phyloP scores from a whole-genome alignment of 2,113 vertebrate genomes.

The Amblyopsis rosae region DNA sequence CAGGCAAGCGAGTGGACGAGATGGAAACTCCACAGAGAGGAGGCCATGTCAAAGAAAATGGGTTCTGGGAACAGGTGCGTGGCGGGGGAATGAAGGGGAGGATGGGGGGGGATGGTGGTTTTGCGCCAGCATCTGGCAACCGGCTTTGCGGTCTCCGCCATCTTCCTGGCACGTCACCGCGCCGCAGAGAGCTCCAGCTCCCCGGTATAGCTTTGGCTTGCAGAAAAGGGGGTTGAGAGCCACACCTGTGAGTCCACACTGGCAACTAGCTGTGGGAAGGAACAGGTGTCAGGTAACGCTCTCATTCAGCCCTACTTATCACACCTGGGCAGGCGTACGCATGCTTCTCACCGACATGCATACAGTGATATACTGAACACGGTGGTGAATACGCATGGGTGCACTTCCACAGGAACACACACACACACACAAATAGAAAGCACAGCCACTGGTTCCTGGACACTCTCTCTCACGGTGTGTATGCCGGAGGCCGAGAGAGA shows the following conservation, averaged over 20 bases:
- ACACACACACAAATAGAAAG: constrained; percentile 12
- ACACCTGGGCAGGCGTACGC: constrained; percentile 22
- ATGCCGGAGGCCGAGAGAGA: constrained; percentile 46
- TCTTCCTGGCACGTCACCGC: neutral
- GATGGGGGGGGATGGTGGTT: neutral
- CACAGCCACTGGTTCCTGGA: constrained; percentile 9
- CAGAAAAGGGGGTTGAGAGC: constrained; percentile 3
- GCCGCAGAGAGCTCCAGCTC: constrained; percentile 8
- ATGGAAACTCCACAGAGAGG: neutral
- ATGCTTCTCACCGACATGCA: too few relatives aligned
- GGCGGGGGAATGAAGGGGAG: neutral
- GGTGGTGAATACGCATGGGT: neutral
- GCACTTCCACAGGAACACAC: neutral
- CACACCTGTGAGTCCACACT: constrained; percentile 28
- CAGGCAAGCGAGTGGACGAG: neutral
- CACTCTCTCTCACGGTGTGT: constrained; percentile 35
- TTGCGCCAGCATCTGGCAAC: constrained; percentile 14
- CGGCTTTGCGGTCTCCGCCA: neutral
- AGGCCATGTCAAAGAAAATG: neutral
- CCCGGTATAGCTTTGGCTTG: constrained; percentile 3
- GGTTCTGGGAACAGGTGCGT: neutral
- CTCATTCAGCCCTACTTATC: constrained; percentile 24
- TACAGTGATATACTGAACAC: neutral
- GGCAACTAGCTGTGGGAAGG: constrained; percentile 17
- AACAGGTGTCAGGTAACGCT: constrained; percentile 36